Base-by-base conservation (phyloP, 2,797 vertebrate species). In the Pipistrellus nathusii region DNA sequence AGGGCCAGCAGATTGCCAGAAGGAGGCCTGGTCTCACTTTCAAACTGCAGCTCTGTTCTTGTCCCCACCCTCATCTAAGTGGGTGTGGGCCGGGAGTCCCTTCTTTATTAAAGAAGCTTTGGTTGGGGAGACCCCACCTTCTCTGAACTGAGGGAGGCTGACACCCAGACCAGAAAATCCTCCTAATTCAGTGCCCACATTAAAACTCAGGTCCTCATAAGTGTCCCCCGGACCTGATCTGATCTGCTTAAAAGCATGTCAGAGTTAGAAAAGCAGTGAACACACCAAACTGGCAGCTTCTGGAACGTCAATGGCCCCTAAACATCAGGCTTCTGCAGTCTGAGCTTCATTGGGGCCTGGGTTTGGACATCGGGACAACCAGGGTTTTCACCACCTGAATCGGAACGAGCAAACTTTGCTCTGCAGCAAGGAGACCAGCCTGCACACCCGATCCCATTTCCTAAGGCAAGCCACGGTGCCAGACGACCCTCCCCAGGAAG, bases 391-490 rank as follows among this genome's bases (percentile, higher is more conserved):
- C 0, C 21, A 17, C 21, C 44, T 14, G 20, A 12, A 64, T 8
- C 1, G 0, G 14, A 48, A 14, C 0, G 1, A 30, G 6, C 11
- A 0, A n/a, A 44, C 25, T 0, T 1, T 2, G 14, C 51, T 20
- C 57, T 0, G 18, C 0, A 1, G 11, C 11, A 0, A 7, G 32
- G 38, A 27, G 5, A 17, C 2, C 3, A 35, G 73, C 27, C 27
- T 0, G 20, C 64, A 51, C 3, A 12, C 2, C 17, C 21, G 64
- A 4, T 12, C 69, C 46, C 0, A 1, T 5, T 55, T 46, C 51
- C 18, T 2, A 14, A 5, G 27, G 62, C 3, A 0, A 3, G 59
- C 55, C 0, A 0, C 0, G 15, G 15, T 5, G 25, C 62, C 44
- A 30, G 85, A 55, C 32, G 14, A 25, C 77, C 59, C 72, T 66